Conservation (phyloP, 2,113 vertebrate genomes). For the Corvus hawaiiensis region DNA sequence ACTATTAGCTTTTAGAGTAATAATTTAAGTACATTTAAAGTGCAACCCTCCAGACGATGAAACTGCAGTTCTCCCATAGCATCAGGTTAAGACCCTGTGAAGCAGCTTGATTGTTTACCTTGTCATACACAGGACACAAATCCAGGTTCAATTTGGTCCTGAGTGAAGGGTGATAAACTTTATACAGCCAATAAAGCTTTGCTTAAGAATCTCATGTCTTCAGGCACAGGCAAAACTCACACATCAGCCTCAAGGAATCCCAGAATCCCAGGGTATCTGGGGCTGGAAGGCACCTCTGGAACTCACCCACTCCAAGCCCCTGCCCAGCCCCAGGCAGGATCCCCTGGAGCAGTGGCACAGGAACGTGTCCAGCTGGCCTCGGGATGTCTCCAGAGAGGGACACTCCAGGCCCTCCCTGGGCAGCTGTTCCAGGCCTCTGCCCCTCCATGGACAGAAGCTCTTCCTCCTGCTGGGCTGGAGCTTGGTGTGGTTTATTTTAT, state of each 20-base stretch:
- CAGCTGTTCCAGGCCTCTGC: no score
- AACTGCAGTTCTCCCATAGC: background rate
- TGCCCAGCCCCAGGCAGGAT: background rate
- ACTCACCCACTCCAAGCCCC: accelerated
- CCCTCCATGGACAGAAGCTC: no score
- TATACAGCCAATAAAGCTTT: background rate
- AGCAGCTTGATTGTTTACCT: background rate
- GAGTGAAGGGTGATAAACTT: background rate
- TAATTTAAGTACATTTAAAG: background rate
- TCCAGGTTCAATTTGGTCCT: background rate
- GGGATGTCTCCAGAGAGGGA: no score
- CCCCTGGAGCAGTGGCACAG: background rate
- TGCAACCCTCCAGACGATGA: background rate
- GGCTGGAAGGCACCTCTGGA: accelerated
- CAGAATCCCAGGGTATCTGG: accelerated
- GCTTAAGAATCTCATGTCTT: background rate
- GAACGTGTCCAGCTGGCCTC: no score
- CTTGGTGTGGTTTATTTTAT: no score
- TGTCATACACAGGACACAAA: background rate
- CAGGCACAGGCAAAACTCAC: background rate
- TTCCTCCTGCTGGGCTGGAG: no score
- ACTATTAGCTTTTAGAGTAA: background rate
- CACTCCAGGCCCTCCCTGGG: no score
- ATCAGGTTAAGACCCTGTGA: background rate
- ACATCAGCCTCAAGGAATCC: background rate